Percentiles rank a stretch among this genome's conserved stretches.
These are phyloP conservation scores for Eledone cirrhosa DNA, from an alignment of 2,888 invertebrate genomes.

Conservation along the genomic window DNA sequence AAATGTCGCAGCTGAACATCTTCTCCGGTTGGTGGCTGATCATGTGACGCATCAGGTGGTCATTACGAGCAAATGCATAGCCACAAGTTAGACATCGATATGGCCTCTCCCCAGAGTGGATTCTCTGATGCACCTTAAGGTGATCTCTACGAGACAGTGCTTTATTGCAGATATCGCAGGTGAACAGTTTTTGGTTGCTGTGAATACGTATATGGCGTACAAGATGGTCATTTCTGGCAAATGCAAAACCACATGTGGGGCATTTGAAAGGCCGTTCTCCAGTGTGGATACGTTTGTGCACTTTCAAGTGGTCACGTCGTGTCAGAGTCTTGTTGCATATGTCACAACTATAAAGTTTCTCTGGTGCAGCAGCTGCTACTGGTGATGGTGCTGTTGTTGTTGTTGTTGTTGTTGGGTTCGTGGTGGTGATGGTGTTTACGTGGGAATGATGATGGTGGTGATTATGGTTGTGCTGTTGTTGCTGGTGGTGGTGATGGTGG, in stretches of 20 bases:
- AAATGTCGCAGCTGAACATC: slow-evolving; percentile 23
- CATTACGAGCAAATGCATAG: slow-evolving; percentile 1
- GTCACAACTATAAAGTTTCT: slow-evolving; percentile 19
- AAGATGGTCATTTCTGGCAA: slow-evolving; percentile 10
- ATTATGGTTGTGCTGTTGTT: background rate
- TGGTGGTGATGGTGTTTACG: background rate
- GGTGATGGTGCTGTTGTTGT: background rate
- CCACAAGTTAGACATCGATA: slow-evolving; percentile 17
- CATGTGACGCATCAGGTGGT: slow-evolving; percentile 15
- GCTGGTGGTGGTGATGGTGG: slow-evolving; percentile 9
- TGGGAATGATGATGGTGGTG: background rate
- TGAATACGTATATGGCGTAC: slow-evolving; percentile 10
- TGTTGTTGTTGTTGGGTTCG: too few species aligned
- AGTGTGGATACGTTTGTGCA: slow-evolving; percentile 22
- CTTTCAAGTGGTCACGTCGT: slow-evolving; percentile 20
- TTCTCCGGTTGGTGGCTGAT: slow-evolving; percentile 23
- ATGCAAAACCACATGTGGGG: slow-evolving; percentile 23
- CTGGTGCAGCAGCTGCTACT: background rate
- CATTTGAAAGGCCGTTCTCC: slow-evolving; percentile 15
- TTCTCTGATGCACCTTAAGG: slow-evolving; percentile 1
- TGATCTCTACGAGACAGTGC: slow-evolving; percentile 4
- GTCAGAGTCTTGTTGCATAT: slow-evolving; percentile 19
- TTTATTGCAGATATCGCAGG: slow-evolving; percentile 10
- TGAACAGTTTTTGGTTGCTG: slow-evolving; percentile 17
- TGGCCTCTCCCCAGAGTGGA: slow-evolving; percentile 1